phyloP scores from a whole-genome alignment of 2,888 invertebrate species.

The Eupithecia insigniata region DNA sequence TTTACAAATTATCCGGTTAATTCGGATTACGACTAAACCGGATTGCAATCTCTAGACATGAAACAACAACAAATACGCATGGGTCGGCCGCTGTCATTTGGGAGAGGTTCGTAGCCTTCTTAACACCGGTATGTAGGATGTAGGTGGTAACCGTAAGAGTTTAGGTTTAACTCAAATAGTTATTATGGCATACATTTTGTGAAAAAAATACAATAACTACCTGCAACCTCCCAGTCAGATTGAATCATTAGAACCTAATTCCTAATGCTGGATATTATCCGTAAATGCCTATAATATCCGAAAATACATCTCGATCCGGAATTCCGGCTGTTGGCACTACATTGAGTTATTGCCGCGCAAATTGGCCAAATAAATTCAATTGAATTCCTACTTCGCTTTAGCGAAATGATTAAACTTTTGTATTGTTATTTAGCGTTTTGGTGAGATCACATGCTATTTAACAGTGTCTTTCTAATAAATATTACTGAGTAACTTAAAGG shows the following conservation, averaged over 20 bases:
- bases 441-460: not conserved
- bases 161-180: too few species aligned
- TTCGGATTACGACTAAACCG: too few species aligned
- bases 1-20: too few species aligned
- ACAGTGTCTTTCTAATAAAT: not conserved
- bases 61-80: too few species aligned
- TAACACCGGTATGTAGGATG: too few species aligned
- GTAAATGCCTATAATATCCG: conserved; percentile 15
- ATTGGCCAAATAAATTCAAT: conserved; percentile 48
- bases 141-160: too few species aligned
- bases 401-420: not conserved
- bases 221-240: not conserved
- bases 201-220: too few species aligned
- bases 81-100: too few species aligned
- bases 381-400: conserved; percentile 19
- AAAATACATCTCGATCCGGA: conserved; percentile 39
- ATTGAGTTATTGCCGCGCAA: conserved; percentile 48
- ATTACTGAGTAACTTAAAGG: too few species aligned
- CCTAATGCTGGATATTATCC: not conserved
- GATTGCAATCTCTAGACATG: too few species aligned
- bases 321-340: conserved; percentile 42
- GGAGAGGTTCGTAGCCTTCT: too few species aligned
- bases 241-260: not conserved
- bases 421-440: not conserved
- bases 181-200: too few species aligned